These are phyloP conservation scores for Noctilio leporinus DNA, from an alignment of 2,113 vertebrate genomes.

Conservation along the genomic window DNA sequence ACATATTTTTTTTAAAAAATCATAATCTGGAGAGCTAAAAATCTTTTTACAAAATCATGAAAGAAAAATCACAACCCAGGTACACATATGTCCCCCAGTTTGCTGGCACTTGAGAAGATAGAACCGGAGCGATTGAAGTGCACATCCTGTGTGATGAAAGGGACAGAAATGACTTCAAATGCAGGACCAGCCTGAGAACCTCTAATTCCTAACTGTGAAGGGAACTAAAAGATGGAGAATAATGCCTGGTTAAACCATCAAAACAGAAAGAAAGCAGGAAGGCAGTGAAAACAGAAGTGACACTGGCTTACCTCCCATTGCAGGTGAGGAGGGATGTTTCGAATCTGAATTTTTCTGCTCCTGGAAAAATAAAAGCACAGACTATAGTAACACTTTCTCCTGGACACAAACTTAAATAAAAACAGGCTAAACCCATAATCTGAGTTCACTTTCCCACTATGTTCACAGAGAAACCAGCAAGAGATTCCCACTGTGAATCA, in stretches of 20 bases:
- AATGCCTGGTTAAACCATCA: background rate
- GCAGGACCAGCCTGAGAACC: background rate
- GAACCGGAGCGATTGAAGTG: too few species aligned
- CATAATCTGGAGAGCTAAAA: background rate
- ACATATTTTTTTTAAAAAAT: background rate
- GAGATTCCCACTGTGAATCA: background rate
- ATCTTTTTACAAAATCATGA: background rate
- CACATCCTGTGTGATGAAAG: background rate
- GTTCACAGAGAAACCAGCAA: background rate
- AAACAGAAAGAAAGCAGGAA: background rate
- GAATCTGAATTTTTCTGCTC: conserved; percentile 96
- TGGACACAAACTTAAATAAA: background rate
- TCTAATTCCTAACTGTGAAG: background rate
- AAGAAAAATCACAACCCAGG: background rate
- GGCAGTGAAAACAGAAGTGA: background rate
- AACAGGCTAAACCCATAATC: background rate
- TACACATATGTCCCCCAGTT: background rate
- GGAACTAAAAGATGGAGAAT: background rate
- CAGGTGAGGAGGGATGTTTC: conserved; percentile 94
- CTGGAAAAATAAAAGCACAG: conserved; percentile 77
- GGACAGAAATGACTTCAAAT: background rate
- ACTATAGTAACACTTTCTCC: background rate
- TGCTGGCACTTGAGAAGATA: background rate
- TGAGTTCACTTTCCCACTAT: background rate
- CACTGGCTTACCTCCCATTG: conserved; percentile 91